A percentile compares a stretch with the other conserved stretches of the same genome.
Conservation (phyloP, 2,888 invertebrate species). For the Alloscopus bannaensis region DNA sequence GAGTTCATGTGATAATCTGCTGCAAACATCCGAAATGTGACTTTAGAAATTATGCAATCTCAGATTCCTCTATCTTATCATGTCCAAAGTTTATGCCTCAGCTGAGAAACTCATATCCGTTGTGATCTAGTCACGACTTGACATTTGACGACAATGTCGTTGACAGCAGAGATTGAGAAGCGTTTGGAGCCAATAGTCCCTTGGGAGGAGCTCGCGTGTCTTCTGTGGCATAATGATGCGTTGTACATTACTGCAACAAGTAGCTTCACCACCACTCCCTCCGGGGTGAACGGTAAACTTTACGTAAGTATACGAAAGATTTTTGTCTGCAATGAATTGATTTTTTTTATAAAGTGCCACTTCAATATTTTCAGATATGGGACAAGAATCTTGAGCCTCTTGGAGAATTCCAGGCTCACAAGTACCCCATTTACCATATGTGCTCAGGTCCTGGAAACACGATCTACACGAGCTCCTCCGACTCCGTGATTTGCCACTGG, state of each 20-base stretch:
- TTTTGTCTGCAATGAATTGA: not conserved
- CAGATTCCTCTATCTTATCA: too few relatives aligned
- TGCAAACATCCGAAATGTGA: too few relatives aligned
- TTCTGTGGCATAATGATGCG: conserved; percentile 42
- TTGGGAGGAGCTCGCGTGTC: conserved; percentile 50
- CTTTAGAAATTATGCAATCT: too few relatives aligned
- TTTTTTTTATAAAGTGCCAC: not conserved
- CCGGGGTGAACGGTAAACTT: conserved; percentile 44
- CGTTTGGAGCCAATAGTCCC: conserved; percentile 30
- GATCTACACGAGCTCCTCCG: conserved; percentile 81
- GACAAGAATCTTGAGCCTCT: conserved; percentile 76
- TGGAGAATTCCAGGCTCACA: conserved; percentile 79
- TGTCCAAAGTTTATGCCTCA: too few relatives aligned
- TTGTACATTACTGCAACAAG: conserved; percentile 36
- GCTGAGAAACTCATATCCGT: too few relatives aligned
- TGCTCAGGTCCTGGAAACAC: conserved; percentile 77
- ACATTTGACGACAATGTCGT: too few relatives aligned
- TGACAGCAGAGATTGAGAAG: conserved; percentile 19
- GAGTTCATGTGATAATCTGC: not conserved
- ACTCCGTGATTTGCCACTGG: conserved; percentile 77
- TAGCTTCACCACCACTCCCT: conserved; percentile 32
- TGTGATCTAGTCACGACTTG: too few relatives aligned
- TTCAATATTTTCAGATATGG: conserved; percentile 76
- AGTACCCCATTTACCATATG: conserved; percentile 80
- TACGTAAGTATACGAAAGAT: conserved; percentile 28